Evolutionary conservation across 2,113 vertebrate genomes (phyloP).

Genomic region (Myodes glareolus): DNA sequence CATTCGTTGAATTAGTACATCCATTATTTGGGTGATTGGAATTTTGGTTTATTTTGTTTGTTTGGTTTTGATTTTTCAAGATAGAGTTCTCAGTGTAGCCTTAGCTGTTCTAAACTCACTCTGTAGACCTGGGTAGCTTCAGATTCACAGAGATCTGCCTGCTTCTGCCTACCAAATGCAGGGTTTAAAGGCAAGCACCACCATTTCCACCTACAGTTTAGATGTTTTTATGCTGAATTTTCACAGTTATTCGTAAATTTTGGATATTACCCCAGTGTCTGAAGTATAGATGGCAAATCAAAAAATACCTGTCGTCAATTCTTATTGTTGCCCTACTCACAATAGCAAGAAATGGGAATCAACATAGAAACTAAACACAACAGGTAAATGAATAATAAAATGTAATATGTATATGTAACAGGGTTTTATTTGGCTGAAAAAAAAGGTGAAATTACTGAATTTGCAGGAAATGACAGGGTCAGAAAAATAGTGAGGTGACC

Average conservation of each 20-base stretch:
- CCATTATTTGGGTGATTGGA: background rate
- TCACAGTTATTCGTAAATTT: background rate
- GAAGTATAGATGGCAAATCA: background rate
- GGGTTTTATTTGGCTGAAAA: background rate
- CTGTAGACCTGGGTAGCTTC: too few species aligned
- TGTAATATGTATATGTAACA: background rate
- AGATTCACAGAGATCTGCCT: too few species aligned
- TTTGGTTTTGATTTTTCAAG: too few species aligned
- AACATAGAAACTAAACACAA: background rate
- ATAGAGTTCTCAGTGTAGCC: too few species aligned
- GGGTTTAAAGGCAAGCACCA: too few species aligned
- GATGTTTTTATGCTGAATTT: background rate
- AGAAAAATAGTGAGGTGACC: background rate
- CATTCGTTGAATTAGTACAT: background rate
- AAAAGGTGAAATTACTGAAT: background rate
- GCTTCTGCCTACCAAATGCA: too few species aligned
- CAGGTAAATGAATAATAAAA: background rate
- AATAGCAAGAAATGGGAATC: background rate
- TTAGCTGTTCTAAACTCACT: too few species aligned
- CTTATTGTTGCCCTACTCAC: background rate
- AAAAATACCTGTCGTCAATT: background rate
- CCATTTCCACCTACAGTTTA: too few species aligned
- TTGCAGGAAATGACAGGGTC: background rate
- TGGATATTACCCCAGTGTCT: background rate
- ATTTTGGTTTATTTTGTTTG: too few species aligned